Evolutionary conservation across 2,888 invertebrate species (phyloP).

Genomic region (Xestobium rufovillosum): DNA sequence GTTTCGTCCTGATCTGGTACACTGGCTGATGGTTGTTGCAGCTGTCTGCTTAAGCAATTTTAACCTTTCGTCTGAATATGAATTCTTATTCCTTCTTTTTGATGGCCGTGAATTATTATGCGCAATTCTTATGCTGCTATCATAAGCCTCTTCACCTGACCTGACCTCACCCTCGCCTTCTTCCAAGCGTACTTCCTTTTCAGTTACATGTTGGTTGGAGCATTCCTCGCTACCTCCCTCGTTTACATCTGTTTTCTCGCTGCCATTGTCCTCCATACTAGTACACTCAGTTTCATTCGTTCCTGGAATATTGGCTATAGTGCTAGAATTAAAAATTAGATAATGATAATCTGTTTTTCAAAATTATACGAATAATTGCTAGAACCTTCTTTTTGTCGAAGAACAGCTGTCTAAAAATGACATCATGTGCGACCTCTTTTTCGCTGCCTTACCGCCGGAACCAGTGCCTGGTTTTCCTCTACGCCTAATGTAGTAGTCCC

Average conservation of each 20-base stretch:
- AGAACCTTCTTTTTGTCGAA: no score
- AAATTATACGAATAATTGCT: no score
- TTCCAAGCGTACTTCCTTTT: background rate
- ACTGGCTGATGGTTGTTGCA: conserved; percentile 7
- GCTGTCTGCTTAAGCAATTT: conserved; percentile 13
- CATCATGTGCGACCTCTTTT: conserved; percentile 26
- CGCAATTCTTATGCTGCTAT: no score
- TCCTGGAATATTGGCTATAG: conserved; percentile 18
- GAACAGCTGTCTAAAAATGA: no score
- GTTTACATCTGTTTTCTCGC: background rate
- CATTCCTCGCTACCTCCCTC: conserved; percentile 1
- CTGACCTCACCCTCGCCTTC: no score
- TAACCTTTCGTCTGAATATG: conserved; percentile 18
- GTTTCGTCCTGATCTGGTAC: conserved; percentile 26
- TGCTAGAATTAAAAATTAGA: conserved; percentile 9
- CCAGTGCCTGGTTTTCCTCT: conserved; percentile 29
- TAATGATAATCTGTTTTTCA: no score
- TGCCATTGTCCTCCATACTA: conserved; percentile 1
- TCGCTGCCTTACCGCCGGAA: conserved; percentile 30
- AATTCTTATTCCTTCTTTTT: conserved; percentile 15
- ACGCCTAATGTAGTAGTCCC: conserved; percentile 33
- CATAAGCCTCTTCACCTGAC: no score
- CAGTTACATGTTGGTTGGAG: background rate
- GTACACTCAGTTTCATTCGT: background rate
- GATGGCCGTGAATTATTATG: no score